These are phyloP conservation scores for Asbolus verrucosus DNA, from an alignment of 1,140 invertebrate species.

Conservation along the genomic window DNA sequence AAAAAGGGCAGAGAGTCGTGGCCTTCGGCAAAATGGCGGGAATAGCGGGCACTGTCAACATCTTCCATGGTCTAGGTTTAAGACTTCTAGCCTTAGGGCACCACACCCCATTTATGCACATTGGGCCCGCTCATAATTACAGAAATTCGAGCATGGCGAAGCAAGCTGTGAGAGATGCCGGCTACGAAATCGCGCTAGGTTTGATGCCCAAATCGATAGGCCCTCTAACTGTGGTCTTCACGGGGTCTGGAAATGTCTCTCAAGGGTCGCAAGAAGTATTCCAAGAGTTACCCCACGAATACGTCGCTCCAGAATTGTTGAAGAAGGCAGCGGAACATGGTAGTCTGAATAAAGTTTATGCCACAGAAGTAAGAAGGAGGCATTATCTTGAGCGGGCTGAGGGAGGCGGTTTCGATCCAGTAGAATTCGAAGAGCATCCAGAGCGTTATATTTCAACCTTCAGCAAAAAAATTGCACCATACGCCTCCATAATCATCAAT, in stretches of 20 bases:
- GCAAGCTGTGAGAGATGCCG: conserved; percentile 96
- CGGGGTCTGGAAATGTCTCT: conserved; percentile 89
- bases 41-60: conserved; percentile 98
- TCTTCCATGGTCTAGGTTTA: conserved; percentile 95
- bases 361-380: conserved; percentile 90
- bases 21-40: conserved; percentile 99
- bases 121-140: conserved; percentile 98
- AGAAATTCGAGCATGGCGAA: conserved; percentile 96
- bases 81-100: conserved; percentile 95
- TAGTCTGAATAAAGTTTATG: conserved; percentile 89
- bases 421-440: conserved; percentile 94
- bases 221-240: conserved; percentile 97
- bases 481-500: conserved; percentile 96
- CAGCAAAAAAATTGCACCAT: conserved; percentile 97
- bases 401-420: conserved; percentile 88
- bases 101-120: conserved; percentile 99
- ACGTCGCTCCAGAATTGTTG: conserved; percentile 94
- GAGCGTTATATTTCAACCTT: conserved; percentile 97
- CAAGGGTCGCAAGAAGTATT: conserved; percentile 98
- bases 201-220: conserved; percentile 99
- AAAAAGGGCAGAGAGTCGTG: conserved; percentile 89
- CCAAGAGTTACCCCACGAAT: conserved; percentile 97
- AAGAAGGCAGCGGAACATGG: conserved; percentile 97
- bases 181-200: conserved; percentile 97
- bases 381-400: conserved; percentile 95